These are phyloP conservation scores for Lucinisca nassula DNA, from an alignment of 2,888 invertebrate genomes.

Conservation along the genomic window DNA sequence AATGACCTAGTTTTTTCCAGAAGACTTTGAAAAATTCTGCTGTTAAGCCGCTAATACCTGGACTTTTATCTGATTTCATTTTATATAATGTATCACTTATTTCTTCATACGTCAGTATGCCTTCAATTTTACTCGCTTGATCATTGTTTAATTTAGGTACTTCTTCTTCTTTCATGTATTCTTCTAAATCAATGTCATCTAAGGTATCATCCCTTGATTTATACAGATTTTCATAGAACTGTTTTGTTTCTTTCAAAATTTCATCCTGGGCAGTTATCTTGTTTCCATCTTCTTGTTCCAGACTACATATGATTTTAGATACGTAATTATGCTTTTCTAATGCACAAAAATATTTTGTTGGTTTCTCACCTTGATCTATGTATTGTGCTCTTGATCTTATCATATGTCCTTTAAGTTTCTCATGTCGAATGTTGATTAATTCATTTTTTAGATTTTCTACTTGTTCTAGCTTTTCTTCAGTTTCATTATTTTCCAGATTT, in stretches of 20 bases:
- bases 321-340: background rate
- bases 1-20: too few relatives aligned
- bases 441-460: background rate
- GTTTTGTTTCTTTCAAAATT: too few relatives aligned
- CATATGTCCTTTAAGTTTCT: constrained; percentile 12
- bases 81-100: background rate
- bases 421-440: background rate
- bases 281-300: background rate
- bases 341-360: constrained; percentile 6
- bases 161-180: too few relatives aligned
- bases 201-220: too few relatives aligned
- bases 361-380: constrained; percentile 23
- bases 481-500: background rate
- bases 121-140: background rate
- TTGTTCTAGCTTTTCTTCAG: background rate
- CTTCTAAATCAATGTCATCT: background rate
- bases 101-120: background rate
- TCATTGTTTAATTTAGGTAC: background rate
- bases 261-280: background rate
- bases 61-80: constrained; percentile 33
- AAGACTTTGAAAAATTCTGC: constrained; percentile 1
- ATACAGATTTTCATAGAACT: too few relatives aligned
- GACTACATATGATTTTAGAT: background rate
- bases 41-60: constrained; percentile 1
- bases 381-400: constrained; percentile 16